These are phyloP conservation scores for Trogon surrucura DNA, from an alignment of 2,113 vertebrate genomes.

Conservation along the genomic window DNA sequence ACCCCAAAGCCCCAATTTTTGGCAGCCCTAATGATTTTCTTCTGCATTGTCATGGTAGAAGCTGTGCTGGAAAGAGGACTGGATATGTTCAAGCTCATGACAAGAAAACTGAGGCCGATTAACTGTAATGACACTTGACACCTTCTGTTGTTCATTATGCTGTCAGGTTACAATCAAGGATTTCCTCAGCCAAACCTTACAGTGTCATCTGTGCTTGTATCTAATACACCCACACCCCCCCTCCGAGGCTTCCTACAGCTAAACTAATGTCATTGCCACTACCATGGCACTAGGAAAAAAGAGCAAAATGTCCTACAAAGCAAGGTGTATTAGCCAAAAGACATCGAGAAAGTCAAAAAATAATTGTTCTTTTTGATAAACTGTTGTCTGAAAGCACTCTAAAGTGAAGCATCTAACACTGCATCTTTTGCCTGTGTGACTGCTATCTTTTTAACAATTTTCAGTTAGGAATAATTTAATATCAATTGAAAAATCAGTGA, in stretches of 20 bases:
- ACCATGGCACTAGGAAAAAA: neutral
- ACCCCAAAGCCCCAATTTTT: neutral
- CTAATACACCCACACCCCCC: neutral
- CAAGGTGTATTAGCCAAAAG: neutral
- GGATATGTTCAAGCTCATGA: slow-evolving; percentile 40
- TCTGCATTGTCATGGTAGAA: neutral
- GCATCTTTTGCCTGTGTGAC: neutral
- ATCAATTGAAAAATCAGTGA: neutral
- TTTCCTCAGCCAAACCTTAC: neutral
- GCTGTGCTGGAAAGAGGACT: neutral
- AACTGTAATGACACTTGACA: slow-evolving; percentile 45
- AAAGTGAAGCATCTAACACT: neutral
- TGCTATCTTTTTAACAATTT: neutral
- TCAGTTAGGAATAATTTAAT: neutral
- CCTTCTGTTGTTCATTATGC: slow-evolving; percentile 27
- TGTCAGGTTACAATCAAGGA: slow-evolving; percentile 5
- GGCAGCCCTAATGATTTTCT: neutral
- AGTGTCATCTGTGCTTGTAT: neutral
- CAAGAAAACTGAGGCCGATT: slow-evolving; percentile 52
- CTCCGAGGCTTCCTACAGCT: neutral
- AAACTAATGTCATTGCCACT: neutral
- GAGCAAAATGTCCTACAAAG: neutral
- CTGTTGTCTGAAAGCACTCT: neutral
- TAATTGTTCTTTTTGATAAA: neutral
- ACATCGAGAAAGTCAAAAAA: neutral